Base-by-base conservation (phyloP, 2,113 vertebrate genomes). In the Proterorhinus semilunaris region DNA sequence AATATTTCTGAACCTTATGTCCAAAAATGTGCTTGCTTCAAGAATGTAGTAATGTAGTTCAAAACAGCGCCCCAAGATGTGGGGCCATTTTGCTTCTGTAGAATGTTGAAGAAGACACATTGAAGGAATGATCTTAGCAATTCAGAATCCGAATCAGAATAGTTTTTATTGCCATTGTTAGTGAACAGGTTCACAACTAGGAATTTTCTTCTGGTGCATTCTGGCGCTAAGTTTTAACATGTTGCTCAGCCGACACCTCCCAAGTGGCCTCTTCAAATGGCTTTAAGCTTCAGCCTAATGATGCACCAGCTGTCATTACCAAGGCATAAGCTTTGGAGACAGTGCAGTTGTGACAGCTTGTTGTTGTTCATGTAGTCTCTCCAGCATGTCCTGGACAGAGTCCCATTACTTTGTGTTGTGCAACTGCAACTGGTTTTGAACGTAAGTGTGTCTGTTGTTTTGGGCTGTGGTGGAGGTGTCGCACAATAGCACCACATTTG, bases 351-450 rank as follows among this genome's bases (percentile, higher is more conserved):
- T 9, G 12, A 67, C 27, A 0, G 44, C 52, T 15, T 61, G 17
- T 50, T 48, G n/a, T 17, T 50, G 45, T n/a, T 58, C 53, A 59
- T 59, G 36, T 46, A 48, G 66, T 58, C 66, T 68, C 17, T 49
- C 16, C 17, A 69, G 54, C 21, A 50, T 59, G 15, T 59, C 49
- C n/a, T 43, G 52, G 11, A 84, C 54, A 7, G 63, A 81, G 27
- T 83, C 69, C 65, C 76, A 79, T 58, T 12, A 82, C 68, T 76
- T 62, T 84, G 52, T 79, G 71, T 64, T 82, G 61, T 57, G 71
- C 21, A 58, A 64, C 6, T 66, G 62, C 62, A 69, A 16, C 51
- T 82, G 76, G 10, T 48, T 70, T 47, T 84, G 75, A 43, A 75
- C n/a, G 65, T 76, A 27, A 79, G 68, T 44, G 46, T 83, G 49